Conservation (phyloP, 1,140 invertebrate genomes). For the Lanistes nyassanus region DNA sequence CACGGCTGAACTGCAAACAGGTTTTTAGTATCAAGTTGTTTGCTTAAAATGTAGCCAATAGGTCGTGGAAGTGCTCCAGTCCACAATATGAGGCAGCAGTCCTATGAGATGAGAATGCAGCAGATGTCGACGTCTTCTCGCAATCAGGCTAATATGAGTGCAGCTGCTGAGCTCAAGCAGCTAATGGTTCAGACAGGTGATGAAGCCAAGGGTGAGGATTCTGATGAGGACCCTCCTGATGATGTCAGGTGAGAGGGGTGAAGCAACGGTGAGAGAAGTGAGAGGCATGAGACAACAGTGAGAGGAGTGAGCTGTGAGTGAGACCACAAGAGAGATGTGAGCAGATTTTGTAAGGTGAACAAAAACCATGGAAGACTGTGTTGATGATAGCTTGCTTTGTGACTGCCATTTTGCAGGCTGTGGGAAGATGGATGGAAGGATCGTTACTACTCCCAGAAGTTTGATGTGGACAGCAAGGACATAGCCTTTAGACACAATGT, state of each 20-base stretch:
- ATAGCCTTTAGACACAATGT: conserved; percentile 89
- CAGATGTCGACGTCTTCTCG: conserved; percentile 45
- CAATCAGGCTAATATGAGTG: conserved; percentile 42
- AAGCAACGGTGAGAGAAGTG: too few species aligned
- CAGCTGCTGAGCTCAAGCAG: conserved; percentile 44
- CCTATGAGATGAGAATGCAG: conserved; percentile 61
- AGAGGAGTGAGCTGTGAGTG: too few species aligned
- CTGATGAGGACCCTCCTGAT: conserved; percentile 86
- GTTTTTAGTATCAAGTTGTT: neutral
- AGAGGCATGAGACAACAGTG: too few species aligned
- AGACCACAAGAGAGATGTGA: too few species aligned
- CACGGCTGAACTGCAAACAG: too few species aligned
- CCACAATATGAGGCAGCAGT: conserved; percentile 62
- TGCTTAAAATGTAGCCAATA: neutral
- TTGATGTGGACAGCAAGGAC: conserved; percentile 85
- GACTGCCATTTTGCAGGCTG: conserved; percentile 70
- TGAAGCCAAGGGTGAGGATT: conserved; percentile 57
- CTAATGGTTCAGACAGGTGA: conserved; percentile 39
- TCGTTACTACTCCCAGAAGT: conserved; percentile 96
- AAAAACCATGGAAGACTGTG: neutral
- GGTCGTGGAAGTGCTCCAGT: conserved; percentile 15
- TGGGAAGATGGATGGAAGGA: conserved; percentile 99
- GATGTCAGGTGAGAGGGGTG: conserved; percentile 76
- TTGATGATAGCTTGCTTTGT: neutral
- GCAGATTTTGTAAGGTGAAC: neutral